Percentiles rank a stretch among this genome's conserved stretches.
phyloP scores from a whole-genome alignment of 37 sponge, comb jelly and placozoan species.

The Ianthella basta region DNA sequence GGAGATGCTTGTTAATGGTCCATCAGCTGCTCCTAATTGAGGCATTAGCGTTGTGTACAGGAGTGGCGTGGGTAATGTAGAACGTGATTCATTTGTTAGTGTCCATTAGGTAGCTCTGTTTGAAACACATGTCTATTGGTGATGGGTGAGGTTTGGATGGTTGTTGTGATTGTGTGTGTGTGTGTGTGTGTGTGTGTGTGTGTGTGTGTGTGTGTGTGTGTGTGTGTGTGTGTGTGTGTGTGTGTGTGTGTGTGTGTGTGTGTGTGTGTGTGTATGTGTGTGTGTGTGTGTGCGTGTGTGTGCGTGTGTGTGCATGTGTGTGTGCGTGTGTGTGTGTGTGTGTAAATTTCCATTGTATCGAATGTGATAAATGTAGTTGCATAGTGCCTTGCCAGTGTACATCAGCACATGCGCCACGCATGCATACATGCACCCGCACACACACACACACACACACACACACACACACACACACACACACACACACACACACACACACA shows the following conservation, averaged over 20 bases:
- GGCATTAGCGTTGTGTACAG: too few species aligned
- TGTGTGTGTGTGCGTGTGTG: conserved; percentile 20
- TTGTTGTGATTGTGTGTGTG: neutral
- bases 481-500: neutral
- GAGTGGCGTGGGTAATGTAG: too few species aligned
- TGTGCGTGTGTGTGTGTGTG: neutral
- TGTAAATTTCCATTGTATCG: too few species aligned
- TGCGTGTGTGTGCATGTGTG: conserved; percentile 11
- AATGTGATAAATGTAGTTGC: too few species aligned
- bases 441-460: neutral
- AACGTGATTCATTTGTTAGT: too few species aligned
- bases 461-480: too few species aligned
- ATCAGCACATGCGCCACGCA: neutral
- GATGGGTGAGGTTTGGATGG: neutral
- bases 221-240: conserved; percentile 25
- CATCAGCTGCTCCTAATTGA: too few species aligned
- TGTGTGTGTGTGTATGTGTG: neutral
- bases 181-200: conserved; percentile 18
- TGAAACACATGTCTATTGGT: neutral
- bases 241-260: neutral
- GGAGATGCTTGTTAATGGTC: too few species aligned
- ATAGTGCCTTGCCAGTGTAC: neutral
- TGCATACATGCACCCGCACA: neutral
- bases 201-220: conserved; percentile 11
- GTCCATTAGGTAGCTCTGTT: too few species aligned